Percentiles rank a stretch among this genome's conserved stretches.
phyloP scores from a whole-genome alignment of 1,140 invertebrate genomes.

The roundworm (Caenorhabditis elegans) region DNA sequence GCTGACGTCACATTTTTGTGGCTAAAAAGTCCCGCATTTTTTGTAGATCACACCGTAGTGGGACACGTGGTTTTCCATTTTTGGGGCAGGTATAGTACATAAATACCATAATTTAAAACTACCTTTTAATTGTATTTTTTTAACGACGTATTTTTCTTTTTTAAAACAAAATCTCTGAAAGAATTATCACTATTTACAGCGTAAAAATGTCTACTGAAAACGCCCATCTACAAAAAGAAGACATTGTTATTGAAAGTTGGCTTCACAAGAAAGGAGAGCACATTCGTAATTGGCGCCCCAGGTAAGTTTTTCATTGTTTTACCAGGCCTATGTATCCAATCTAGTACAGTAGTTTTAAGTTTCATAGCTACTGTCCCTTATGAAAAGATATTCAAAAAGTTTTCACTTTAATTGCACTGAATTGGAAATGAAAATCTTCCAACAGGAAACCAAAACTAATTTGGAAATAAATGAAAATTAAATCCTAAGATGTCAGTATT shows the following conservation, averaged over 20 bases:
- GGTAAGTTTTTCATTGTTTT: constrained; percentile 87
- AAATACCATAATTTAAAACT: no score
- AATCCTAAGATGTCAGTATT: not conserved
- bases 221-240: constrained; percentile 16
- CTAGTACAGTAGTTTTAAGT: not conserved
- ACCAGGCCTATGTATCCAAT: not conserved
- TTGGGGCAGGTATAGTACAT: no score
- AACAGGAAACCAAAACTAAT: not conserved
- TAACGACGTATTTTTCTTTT: no score
- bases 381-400: no score
- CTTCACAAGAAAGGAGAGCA: constrained; percentile 69
- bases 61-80: no score
- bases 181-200: not conserved
- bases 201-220: constrained; percentile 32
- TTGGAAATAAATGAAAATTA: not conserved
- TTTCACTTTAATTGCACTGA: no score
- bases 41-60: no score
- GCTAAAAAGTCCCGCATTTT: no score
- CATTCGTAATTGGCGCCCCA: constrained; percentile 85
- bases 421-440: not conserved
- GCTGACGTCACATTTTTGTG: no score
- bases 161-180: not conserved
- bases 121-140: no score
- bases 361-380: no score
- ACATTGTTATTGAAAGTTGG: constrained; percentile 57